Conservation (phyloP, 2,113 vertebrate species). For the Gallinago jamesoni region DNA sequence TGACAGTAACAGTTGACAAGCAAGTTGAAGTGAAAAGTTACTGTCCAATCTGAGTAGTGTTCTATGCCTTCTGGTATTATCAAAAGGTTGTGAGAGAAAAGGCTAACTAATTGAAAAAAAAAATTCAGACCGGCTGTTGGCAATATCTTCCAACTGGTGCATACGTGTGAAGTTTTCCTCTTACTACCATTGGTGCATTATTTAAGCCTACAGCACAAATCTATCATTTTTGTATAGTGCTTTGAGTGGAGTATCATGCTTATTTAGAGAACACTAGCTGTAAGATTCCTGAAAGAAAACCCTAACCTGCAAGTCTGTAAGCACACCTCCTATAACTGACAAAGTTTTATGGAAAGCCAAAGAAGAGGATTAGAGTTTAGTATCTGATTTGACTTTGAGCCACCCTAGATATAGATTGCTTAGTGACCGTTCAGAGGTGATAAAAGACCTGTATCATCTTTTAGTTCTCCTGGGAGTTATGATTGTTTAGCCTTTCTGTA, state of each 20-base stretch:
- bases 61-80: neutral
- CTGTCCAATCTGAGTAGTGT: neutral
- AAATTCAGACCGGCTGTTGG: fast-evolving
- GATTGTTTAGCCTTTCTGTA: neutral
- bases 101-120: neutral
- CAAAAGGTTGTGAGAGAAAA: neutral
- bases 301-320: neutral
- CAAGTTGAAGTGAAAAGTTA: neutral
- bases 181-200: neutral
- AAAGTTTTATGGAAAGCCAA: neutral
- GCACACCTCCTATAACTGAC: neutral
- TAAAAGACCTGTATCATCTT: neutral
- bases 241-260: neutral
- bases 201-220: neutral
- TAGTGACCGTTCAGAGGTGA: neutral
- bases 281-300: neutral
- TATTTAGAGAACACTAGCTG: neutral
- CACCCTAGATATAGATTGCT: neutral
- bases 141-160: neutral
- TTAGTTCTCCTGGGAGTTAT: neutral
- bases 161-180: neutral
- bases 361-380: neutral
- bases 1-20: neutral
- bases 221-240: neutral
- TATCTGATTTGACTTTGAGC: neutral